Base-by-base conservation (phyloP, 2,888 invertebrate species). In the Napeogenes inachia region DNA sequence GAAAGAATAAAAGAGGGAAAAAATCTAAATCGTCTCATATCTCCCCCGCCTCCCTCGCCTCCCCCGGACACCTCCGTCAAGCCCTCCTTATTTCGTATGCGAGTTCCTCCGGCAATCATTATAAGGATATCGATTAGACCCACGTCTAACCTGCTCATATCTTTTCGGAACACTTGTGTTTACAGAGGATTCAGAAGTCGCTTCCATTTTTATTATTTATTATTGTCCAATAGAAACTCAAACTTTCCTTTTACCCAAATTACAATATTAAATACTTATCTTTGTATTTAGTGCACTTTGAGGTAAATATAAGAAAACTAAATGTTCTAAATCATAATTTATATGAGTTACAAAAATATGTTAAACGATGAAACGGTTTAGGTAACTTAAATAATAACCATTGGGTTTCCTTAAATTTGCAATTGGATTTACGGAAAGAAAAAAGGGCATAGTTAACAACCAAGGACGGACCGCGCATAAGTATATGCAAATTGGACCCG, bases 71-170 rank as follows among this genome's bases (percentile, higher is more conserved):
- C 90, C 89, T 87, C 85, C 79, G 82, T 84, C 85, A 84, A 82
- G 85, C 87, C 91, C 89, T 89, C 88, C 91, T 91, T 89, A 91
- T 91, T 91, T 90, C 89, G 91, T 91, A 91, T 91, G 90, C 91
- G 89, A 90, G 89, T 84, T 89, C 87, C 90, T 90, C 85, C 81
- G 85, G 89, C 89, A 89, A 91, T 91, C 91, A 91, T 91, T 91
- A 91, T 89, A 89, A 90, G 88, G 85, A 86, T 91, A 91, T 91
- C 91, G 91, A 91, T 91, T 91, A 91, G 89, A 81, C 79, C 84
- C 83, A 84, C 83, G 85, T 82, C 80, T 79, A 86, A 89, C 89
- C 87, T 89, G 88, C 83, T 82, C 86, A 89, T 89, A 87, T 89
- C 87, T 87, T 81, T 80, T 78, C 77, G 79, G 77, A 82, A 83